Evolutionary conservation across 2,888 invertebrate species (phyloP), one percentile per base, ranked within the genome.

Genomic region (Scaptodrosophila latifasciaeformis): DNA sequence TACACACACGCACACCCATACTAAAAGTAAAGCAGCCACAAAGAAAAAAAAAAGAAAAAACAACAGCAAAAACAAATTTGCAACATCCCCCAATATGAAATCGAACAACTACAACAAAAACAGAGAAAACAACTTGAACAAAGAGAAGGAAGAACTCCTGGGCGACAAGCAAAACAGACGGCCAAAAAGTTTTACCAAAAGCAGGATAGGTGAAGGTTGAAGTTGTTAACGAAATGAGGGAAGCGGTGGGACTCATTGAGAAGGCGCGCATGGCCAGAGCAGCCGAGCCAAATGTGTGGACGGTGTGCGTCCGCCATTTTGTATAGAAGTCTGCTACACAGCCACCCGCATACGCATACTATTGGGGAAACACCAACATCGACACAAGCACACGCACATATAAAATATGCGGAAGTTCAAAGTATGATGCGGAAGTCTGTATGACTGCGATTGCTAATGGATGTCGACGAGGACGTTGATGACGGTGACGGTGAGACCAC

Each of bases 361-460:
- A n/a, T n/a, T n/a, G n/a, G n/a, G 19, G 45, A 55, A 39, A 45
- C 44, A 65, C 17, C 52, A 21, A 43, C 10, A 48, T 39, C 45
- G 37, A 55, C 37, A 62, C 37, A 56, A 46, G 50, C 46, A 45
- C 54, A 51, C 47, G 43, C 45, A 50, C 35, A 49, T 54, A 67
- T 64, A 58, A 76, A 74, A 71, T 79, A 80, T 70, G 72, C 79
- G 81, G 82, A 79, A 82, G 76, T 67, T 61, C 68, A 77, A 78
- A 75, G 72, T 82, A 80, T 82, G 78, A 80, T 70, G 80, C 81
- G 81, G 82, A 78, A 80, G 70, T 70, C 78, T 68, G 76, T 70
- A 66, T 82, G 81, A 72, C 72, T 75, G 78, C 72, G 82, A 79
- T 79, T 82, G 82, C 79, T 79, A 79, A 79, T 79, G 79, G 79